A percentile compares a stretch with the other conserved stretches of the same genome.
Evolutionary conservation across 2,113 vertebrate genomes (phyloP).

Genomic region (Gorsachius goisagi): DNA sequence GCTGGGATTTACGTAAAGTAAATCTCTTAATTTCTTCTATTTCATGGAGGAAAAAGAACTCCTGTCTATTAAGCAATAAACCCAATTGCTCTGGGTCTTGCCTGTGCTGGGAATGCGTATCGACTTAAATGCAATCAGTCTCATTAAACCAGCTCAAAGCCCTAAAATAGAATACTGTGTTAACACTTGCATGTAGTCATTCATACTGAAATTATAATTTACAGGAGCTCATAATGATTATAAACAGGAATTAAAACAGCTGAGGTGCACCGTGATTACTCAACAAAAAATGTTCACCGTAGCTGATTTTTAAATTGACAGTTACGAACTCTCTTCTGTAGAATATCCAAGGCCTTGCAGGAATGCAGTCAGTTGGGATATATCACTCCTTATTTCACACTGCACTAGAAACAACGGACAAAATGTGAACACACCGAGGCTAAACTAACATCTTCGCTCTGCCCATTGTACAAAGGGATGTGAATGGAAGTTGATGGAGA

Average conservation of each 20-base stretch:
- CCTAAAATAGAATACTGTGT: not conserved
- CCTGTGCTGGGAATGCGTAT: not conserved
- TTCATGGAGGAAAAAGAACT: not conserved
- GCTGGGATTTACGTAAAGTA: not conserved
- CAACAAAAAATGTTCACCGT: not conserved
- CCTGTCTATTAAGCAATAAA: not conserved
- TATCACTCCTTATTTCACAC: not conserved
- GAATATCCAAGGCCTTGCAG: not conserved
- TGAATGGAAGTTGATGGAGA: not conserved
- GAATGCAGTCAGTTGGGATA: not conserved
- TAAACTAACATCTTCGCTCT: not conserved
- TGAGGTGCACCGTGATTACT: not conserved
- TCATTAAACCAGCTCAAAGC: not conserved
- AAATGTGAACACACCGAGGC: not conserved
- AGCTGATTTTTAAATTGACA: not conserved
- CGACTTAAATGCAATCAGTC: not conserved
- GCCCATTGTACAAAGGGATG: not conserved
- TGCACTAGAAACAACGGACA: not conserved
- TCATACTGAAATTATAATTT: not conserved
- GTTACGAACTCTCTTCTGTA: not conserved
- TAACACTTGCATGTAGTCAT: not conserved
- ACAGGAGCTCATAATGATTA: not conserved
- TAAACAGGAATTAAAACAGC: conserved; percentile 1
- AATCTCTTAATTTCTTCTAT: not conserved
- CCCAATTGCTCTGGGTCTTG: not conserved